Evolutionary conservation across 2,113 vertebrate species (phyloP), one percentile per base, ranked within the genome.

Genomic region (Equus przewalskii): DNA sequence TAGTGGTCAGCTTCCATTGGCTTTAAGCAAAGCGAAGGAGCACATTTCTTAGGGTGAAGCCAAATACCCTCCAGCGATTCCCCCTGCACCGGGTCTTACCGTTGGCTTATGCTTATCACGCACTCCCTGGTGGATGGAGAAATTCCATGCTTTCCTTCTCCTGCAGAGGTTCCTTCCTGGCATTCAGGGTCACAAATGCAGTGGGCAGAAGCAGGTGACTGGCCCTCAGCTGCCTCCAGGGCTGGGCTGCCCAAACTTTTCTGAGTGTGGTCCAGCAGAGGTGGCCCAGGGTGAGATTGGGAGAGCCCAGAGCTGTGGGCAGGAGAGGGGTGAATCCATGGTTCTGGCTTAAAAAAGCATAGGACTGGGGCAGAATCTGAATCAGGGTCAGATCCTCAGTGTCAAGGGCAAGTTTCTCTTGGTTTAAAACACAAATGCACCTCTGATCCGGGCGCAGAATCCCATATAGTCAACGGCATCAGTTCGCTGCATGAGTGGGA

Each of bases 101-200:
- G 24, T 51, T 84, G 28, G 44, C 21, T 41, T 46, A 0, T 58
- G 89, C 78, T 81, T 76, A 65, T 81, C 85, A 13, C 7, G 60
- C 49, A 22, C 82, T 62, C 54, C 46, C 28, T 36, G 46, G 56
- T 44, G 28, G 24, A 72, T 80, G 70, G 76, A 84, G 92, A 91
- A 69, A 96, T 92, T 85, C 72, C 36, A 14, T 4, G 54, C 75
- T 78, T 86, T 89, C n/a, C 92, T 96, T 75, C 79, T 96, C 91
- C 94, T 46, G 21, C 49, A 54, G 89, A 81, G 85, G 64, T 81
- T 97, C 85, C 95, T 98, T 97, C 78, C 93, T 94, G 96, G 54
- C 56, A 82, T 91, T 96, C 67, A 91, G 80, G 80, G 54, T 51
- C 93, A 44, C 81, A 75, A 33, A 92, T 36, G 64, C 87, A 60